Evolutionary conservation across 2,113 vertebrate genomes (phyloP).

Genomic region (Bubo blakistoni): DNA sequence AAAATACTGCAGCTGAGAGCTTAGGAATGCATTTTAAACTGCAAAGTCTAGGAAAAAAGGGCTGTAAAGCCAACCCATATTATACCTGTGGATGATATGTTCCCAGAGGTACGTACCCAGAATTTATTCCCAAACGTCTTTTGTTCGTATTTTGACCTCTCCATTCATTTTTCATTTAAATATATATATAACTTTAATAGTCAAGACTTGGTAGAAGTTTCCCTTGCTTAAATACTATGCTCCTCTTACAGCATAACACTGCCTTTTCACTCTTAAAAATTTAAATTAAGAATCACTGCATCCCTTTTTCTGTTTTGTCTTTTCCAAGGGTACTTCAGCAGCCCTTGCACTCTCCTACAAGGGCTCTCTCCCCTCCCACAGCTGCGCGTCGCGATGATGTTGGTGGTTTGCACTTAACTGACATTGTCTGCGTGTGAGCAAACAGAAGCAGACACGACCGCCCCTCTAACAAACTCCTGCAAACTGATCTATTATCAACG

Average conservation of each 20-base stretch:
- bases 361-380: not conserved
- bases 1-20: not conserved
- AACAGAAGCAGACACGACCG: conserved; percentile 37
- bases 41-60: not conserved
- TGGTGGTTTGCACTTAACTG: not conserved
- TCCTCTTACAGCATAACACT: accelerated
- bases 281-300: accelerated
- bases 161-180: not conserved
- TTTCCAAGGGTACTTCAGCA: not conserved
- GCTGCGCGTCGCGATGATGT: not conserved
- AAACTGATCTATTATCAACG: conserved; percentile 71
- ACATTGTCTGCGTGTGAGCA: conserved; percentile 31
- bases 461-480: conserved; percentile 68
- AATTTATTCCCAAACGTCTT: not conserved
- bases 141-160: not conserved
- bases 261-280: accelerated
- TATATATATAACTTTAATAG: not conserved
- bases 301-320: not conserved
- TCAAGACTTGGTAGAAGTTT: not conserved
- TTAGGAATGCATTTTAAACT: not conserved
- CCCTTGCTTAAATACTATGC: not conserved
- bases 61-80: accelerated
- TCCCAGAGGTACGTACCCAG: not conserved
- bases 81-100: accelerated
- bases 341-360: accelerated